Evolutionary conservation across 2,113 vertebrate species (phyloP).

Genomic region (Leucoraja erinaceus): DNA sequence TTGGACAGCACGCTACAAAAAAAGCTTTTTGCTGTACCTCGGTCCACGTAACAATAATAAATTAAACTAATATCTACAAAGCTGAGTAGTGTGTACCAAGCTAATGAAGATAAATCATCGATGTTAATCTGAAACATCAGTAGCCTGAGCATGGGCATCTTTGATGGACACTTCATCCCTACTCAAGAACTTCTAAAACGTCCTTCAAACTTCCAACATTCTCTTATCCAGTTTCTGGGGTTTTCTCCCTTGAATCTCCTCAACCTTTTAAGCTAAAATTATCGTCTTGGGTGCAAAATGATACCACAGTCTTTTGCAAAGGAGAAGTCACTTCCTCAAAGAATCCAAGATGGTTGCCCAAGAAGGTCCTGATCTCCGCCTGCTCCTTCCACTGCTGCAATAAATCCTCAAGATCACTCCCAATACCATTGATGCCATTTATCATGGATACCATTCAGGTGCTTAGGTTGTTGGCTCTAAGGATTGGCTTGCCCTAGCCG

Average conservation of each 20-base stretch:
- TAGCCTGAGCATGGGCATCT: not conserved
- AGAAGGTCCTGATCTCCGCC: not conserved
- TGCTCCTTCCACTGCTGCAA: not conserved
- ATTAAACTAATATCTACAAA: not conserved
- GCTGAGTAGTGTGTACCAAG: not conserved
- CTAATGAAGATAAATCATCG: not conserved
- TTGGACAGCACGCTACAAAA: too few species aligned
- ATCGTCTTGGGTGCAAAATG: not conserved
- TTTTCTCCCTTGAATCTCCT: not conserved
- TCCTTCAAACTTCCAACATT: not conserved
- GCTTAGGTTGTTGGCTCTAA: not conserved
- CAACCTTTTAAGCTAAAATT: not conserved
- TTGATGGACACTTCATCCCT: not conserved
- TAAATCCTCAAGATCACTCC: not conserved
- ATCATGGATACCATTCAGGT: not conserved
- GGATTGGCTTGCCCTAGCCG: not conserved
- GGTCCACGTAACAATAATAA: too few species aligned
- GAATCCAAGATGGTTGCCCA: not conserved
- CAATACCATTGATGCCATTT: too few species aligned
- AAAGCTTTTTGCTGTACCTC: too few species aligned
- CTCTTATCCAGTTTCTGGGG: not conserved
- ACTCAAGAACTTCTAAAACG: not conserved
- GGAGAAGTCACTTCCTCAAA: not conserved
- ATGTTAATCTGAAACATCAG: not conserved
- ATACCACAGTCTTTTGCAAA: not conserved